Conservation (phyloP, 2,797 vertebrate genomes). For the Danio aesculapii region DNA sequence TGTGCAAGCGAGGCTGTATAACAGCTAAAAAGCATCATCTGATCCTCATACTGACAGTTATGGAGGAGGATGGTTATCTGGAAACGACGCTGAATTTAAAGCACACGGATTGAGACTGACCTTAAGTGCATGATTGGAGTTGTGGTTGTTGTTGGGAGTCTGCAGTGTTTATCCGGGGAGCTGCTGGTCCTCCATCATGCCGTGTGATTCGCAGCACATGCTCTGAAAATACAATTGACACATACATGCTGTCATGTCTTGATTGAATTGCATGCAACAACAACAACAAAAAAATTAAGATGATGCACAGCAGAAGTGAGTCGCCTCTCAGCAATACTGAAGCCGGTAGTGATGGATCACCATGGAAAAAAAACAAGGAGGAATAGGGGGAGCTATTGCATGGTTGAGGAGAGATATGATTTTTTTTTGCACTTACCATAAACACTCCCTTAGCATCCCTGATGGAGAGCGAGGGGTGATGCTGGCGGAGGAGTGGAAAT, state of each 20-base stretch:
- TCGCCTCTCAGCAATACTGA: slow-evolving; percentile 20
- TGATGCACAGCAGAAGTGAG: slow-evolving; percentile 25
- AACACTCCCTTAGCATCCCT: slow-evolving; percentile 65
- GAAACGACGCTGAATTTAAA: slow-evolving; percentile 28
- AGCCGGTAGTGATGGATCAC: slow-evolving; percentile 40
- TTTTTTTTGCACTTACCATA: slow-evolving; percentile 71
- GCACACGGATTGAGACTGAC: slow-evolving; percentile 61
- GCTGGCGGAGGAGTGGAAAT: slow-evolving; percentile 46
- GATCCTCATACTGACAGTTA: neutral
- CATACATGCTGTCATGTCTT: slow-evolving; percentile 58
- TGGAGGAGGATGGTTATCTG: slow-evolving; percentile 28
- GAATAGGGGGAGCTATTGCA: slow-evolving; percentile 11
- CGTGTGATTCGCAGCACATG: slow-evolving; percentile 64
- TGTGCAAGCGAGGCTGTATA: slow-evolving; percentile 7
- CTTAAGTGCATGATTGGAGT: slow-evolving; percentile 68
- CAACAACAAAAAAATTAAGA: no score
- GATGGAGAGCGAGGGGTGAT: slow-evolving; percentile 57
- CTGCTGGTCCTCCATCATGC: slow-evolving; percentile 59
- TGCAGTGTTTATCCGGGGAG: slow-evolving; percentile 67
- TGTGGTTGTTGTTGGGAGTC: slow-evolving; percentile 61
- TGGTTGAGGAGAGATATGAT: slow-evolving; percentile 36
- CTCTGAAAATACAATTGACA: slow-evolving; percentile 61
- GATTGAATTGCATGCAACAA: neutral
- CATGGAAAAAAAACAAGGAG: slow-evolving; percentile 32
- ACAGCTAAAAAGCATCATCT: slow-evolving; percentile 5